A percentile compares a stretch with the other conserved stretches of the same genome.
These are phyloP conservation scores for Micrasema longulum DNA, from an alignment of 1,140 invertebrate genomes.

Conservation along the genomic window DNA sequence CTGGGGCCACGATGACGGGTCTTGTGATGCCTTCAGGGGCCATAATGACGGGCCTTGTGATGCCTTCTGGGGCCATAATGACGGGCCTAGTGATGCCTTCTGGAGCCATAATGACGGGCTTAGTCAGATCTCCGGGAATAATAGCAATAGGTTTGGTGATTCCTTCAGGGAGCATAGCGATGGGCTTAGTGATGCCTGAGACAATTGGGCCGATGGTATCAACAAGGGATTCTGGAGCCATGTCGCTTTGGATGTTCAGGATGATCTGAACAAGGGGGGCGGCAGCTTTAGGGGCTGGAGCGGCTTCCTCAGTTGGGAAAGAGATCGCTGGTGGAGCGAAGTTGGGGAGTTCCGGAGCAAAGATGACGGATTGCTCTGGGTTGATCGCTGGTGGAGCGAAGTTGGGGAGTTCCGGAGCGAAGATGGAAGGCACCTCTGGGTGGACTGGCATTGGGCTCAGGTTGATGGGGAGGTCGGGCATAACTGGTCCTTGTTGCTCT, in stretches of 20 bases:
- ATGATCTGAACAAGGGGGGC: constrained; percentile 20
- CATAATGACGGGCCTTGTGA: neutral
- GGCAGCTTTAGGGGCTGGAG: constrained; percentile 6
- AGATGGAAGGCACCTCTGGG: neutral
- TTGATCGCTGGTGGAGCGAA: neutral
- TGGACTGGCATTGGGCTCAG: constrained; percentile 17
- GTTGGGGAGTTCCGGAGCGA: neutral
- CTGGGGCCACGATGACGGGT: neutral
- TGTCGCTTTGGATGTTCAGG: constrained; percentile 9
- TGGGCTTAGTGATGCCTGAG: neutral
- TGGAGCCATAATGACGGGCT: neutral
- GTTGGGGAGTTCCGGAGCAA: neutral
- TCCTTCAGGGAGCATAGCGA: neutral
- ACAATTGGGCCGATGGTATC: constrained; percentile 1
- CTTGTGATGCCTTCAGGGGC: neutral
- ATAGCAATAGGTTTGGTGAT: constrained; percentile 7
- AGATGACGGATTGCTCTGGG: neutral
- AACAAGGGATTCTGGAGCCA: constrained; percentile 2
- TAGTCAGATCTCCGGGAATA: neutral
- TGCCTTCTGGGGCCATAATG: neutral
- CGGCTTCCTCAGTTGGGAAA: neutral
- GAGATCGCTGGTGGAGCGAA: neutral
- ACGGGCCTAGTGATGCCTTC: neutral
- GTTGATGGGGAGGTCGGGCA: constrained; percentile 10
- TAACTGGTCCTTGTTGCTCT: neutral